Evolutionary conservation across 2,888 invertebrate species (phyloP), one percentile per base, ranked within the genome.

Genomic region (Orthosia incerta): DNA sequence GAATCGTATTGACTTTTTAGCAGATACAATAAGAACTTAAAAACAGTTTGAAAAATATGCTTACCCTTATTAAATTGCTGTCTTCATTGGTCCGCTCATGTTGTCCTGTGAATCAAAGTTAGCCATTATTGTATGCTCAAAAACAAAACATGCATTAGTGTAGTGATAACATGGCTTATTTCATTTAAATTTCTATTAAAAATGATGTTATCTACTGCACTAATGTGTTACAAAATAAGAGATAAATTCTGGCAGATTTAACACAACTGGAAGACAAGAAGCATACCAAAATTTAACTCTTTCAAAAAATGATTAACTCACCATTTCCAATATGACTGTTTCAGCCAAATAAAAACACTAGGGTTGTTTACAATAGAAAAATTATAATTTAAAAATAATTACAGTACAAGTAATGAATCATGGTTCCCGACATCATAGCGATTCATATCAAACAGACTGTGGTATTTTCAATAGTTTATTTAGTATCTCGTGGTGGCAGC

Each of bases 371-470:
- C 91, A 95, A 95, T 95, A 95, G 94, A 96, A 96, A 95, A 96
- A 96, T 95, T 96, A 96, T 96, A 96, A 96, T 96, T 96, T 95
- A 96, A 95, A 86, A 95, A 96, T 95, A 95, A 95, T 96, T 96
- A 96, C 95, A 95, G 91, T 95, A 94, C 91, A 94, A 93, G 91
- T 93, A 94, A 95, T 92, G 92, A 84, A 87, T 87, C 80, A 82
- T 84, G 86, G 84, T 86, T 73, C 78, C 86, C 74, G 80, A 79
- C 82, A 88, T 82, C 71, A 81, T 83, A 80, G 82, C 81, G 82
- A 86, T 82, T 85, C 87, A 84, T 83, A 81, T 81, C 81, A 84
- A 85, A 86, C 71, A 86, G 85, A 79, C 68, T 76, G 64, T 68
- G 74, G 23, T 79, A 60, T 74, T 81, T 74, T 81, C 60, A 80